Conservation (phyloP, 2,113 vertebrate genomes). For the Puma concolor region DNA sequence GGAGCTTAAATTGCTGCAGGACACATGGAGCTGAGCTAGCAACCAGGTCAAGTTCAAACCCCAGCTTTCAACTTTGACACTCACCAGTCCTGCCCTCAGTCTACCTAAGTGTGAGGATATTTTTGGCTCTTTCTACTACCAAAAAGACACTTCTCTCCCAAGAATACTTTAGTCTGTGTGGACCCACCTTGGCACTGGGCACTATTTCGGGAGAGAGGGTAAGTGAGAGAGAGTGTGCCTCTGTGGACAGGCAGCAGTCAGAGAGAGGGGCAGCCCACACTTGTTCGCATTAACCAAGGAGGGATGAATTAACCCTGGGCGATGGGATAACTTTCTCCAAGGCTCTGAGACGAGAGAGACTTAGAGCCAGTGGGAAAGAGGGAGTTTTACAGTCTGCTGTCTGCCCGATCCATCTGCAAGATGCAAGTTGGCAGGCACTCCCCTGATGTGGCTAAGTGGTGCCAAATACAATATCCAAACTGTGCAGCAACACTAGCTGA, state of each 20-base stretch:
- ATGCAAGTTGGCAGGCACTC: background rate
- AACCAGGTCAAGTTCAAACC: background rate
- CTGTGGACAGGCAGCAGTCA: background rate
- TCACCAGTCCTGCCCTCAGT: background rate
- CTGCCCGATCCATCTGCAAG: background rate
- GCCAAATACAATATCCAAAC: constrained; percentile 23
- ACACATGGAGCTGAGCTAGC: background rate
- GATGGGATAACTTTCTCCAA: background rate
- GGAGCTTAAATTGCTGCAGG: background rate
- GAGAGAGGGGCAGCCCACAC: background rate
- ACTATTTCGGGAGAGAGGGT: background rate
- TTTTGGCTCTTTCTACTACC: background rate
- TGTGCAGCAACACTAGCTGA: background rate
- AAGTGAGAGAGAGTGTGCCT: background rate
- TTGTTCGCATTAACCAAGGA: background rate
- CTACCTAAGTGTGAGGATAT: background rate
- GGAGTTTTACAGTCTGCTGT: background rate
- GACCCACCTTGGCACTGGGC: background rate
- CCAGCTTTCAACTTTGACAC: background rate
- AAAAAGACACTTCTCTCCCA: background rate
- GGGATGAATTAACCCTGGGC: background rate
- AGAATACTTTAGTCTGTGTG: background rate
- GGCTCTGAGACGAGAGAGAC: background rate
- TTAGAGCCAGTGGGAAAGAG: background rate
- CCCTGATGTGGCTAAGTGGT: background rate